Percentiles rank a stretch among this genome's conserved stretches.
Conservation (phyloP, 2,797 vertebrate genomes). For the Crenichthys baileyi region DNA sequence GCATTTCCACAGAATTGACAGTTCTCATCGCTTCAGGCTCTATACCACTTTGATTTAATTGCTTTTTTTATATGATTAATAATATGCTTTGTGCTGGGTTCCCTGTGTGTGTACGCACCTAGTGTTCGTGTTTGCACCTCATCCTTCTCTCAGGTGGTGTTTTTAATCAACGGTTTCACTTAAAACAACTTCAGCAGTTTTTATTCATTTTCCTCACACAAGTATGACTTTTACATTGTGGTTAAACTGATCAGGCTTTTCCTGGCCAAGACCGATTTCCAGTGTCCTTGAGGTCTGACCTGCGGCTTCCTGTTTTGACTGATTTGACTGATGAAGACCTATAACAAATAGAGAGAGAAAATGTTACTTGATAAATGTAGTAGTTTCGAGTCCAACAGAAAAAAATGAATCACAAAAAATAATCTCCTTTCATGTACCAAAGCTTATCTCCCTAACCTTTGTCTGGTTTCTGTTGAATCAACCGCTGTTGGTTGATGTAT, state of each 20-base stretch:
- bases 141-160: conserved; percentile 60
- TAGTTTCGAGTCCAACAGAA: background rate
- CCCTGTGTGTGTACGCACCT: conserved; percentile 43
- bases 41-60: conserved; percentile 84
- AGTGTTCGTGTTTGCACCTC: conserved; percentile 37
- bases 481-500: background rate
- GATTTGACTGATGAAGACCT: background rate
- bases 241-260: background rate
- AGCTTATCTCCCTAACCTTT: background rate
- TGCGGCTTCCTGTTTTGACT: background rate
- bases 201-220: conserved; percentile 19
- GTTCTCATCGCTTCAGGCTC: conserved; percentile 78
- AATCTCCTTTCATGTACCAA: background rate
- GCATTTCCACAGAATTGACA: conserved; percentile 82
- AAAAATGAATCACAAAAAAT: background rate
- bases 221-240: conserved; percentile 41
- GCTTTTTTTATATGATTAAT: conserved; percentile 81
- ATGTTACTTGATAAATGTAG: background rate
- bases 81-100: conserved; percentile 76
- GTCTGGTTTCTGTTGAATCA: background rate
- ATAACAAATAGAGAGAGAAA: background rate
- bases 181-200: conserved; percentile 57
- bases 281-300: background rate
- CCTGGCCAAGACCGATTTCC: background rate
- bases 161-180: conserved; percentile 78